A percentile compares a stretch with the other conserved stretches of the same genome.
Conservation (phyloP, 2,113 vertebrate species). For the Chrysemys picta region DNA sequence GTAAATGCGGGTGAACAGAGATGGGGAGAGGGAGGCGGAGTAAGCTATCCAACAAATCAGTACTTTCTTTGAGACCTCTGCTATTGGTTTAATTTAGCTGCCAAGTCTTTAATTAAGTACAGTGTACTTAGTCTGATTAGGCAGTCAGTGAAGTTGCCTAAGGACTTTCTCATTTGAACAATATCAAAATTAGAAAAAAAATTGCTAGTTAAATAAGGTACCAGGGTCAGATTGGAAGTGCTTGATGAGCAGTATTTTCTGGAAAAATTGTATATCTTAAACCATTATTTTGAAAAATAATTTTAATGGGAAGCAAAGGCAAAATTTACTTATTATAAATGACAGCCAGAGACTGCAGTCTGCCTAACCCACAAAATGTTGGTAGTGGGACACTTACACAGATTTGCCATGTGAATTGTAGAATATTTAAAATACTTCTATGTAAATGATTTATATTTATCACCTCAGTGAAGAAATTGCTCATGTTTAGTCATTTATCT, state of each 20-base stretch:
- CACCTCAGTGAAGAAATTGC: background rate
- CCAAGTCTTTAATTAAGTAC: constrained; percentile 29
- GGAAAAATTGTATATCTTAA: background rate
- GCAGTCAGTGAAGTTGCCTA: background rate
- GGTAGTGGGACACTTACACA: background rate
- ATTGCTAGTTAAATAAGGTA: constrained; percentile 32
- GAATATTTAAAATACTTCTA: background rate
- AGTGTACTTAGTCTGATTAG: constrained; percentile 36
- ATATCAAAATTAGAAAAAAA: background rate
- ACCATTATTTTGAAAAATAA: background rate
- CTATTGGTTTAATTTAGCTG: background rate
- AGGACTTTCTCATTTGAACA: constrained; percentile 3
- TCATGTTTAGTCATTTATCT: background rate
- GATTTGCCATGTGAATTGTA: background rate
- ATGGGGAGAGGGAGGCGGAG: background rate
- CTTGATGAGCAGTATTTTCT: background rate
- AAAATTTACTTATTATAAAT: background rate
- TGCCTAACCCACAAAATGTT: background rate
- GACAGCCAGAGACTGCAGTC: background rate
- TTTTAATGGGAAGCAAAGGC: background rate
- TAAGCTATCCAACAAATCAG: background rate
- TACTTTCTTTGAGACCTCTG: constrained; percentile 1
- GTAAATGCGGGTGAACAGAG: background rate
- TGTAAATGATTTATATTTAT: background rate
- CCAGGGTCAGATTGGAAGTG: background rate